Evolutionary conservation across 1,140 invertebrate genomes (phyloP).

Genomic region (Drosophila quadrilineata): DNA sequence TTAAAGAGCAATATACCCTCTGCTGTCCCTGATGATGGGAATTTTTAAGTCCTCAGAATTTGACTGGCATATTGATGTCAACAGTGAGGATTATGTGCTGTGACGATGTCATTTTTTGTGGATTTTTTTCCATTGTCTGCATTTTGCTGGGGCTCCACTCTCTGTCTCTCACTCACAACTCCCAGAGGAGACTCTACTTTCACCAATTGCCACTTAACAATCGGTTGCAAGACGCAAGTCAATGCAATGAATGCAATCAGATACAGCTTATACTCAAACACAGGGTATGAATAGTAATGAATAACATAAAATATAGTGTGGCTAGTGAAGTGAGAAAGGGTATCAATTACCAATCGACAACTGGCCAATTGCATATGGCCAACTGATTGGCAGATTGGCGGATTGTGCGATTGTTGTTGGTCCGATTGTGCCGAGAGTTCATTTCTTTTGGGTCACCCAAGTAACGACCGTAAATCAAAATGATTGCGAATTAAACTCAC

Average conservation of each 20-base stretch:
- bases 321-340: not conserved
- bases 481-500: not conserved
- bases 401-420: not conserved
- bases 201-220: not conserved
- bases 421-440: not conserved
- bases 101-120: constrained; percentile 23
- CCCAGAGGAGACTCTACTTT: constrained; percentile 9
- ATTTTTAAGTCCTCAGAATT: no score
- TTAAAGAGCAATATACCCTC: no score
- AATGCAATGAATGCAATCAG: constrained; percentile 29
- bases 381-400: not conserved
- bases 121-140: not conserved
- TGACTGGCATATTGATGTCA: constrained; percentile 48
- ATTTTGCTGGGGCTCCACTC: not conserved
- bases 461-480: constrained; percentile 19
- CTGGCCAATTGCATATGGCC: not conserved
- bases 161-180: constrained; percentile 23
- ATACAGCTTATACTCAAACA: constrained; percentile 5
- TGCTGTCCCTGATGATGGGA: no score
- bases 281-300: not conserved
- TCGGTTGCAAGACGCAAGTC: not conserved
- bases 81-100: constrained; percentile 37
- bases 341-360: constrained; percentile 20
- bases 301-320: not conserved
- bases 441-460: not conserved